Base-by-base conservation (phyloP, 2,113 vertebrate genomes). In the Eurypyga helias region DNA sequence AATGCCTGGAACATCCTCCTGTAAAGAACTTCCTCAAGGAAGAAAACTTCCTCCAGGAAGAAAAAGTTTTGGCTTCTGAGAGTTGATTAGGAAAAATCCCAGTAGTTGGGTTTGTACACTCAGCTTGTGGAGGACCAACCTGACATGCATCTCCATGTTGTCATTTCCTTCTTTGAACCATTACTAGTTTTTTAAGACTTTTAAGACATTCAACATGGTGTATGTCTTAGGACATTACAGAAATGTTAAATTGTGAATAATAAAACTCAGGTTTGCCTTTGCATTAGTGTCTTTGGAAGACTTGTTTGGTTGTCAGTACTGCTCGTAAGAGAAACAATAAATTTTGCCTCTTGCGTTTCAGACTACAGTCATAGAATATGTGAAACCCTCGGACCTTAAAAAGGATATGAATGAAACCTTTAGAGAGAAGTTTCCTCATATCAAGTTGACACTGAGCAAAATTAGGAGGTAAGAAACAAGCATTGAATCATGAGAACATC, bases 361-460 rank as follows among this genome's bases (percentile, higher is more conserved):
- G 99, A 99, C 99, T 20, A 99, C 99, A 2, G 99, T 99, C 38
- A 99, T 99, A 45, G 99, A 99, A 93, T 99, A 99, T 1, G 99
- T 99, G 96, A 99, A 99, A 90, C 99, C 99, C 1, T 99, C 99
- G 0, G 99, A 99, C 97, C 98, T 99, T 98, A 99, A 99, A 97
- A 99, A 99, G 94, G 99, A 99, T 98, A 99, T 99, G 99, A 99
- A 99, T 14, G 99, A 99, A 98, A 99, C 99, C 4, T 99, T 99
- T 61, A 99, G 98, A 91, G 99, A 99, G 94, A 99, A 99, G 98
- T 99, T 99, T 96, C 99, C 99, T 43, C 99, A 99, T 97, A 98
- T 99, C 92, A 99, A 98, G 93, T 98, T 99, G 91, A 99, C 99
- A 0, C 96, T 99, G 94, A 99, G 99, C 97, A 99, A 99, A 93